Evolutionary conservation across 2,888 invertebrate species (phyloP), one percentile per base, ranked within the genome.

Genomic region (Agrilus biguttatus): DNA sequence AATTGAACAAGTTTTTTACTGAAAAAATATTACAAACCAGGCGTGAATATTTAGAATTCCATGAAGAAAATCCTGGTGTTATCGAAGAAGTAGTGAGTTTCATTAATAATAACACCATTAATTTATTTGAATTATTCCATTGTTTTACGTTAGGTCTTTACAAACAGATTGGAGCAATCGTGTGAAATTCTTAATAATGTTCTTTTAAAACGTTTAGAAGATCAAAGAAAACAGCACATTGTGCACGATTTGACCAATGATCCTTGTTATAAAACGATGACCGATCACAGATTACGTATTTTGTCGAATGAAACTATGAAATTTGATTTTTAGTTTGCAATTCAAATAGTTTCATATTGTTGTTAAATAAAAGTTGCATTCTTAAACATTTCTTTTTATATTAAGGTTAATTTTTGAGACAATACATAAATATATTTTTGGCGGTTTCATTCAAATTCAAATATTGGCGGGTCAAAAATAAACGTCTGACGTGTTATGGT

Each of bases 61-160:
- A 65, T 40, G 40, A 47, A 21, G 48, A 53, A 23, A 59, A 60
- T 42, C 62, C 63, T n/a, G 65, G 65, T 41, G 57, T 61, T 41
- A 63, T 61, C 50, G 55, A 53, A 10, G 53, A 58, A n/a, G 55
- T 58, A 48, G 60, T 63, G 49, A 47, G 40, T 42, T 14, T 14
- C 3, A 14, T 12, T n/a, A 17, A n/a, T 14, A 33, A 23, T 43
- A 7, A 8, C 34, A 35, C 2, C 5, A 23, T 12, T 12, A 13
- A 39, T 7, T 12, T 33, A 19, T 36, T 32, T 19, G 10, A 14
- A 19, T 40, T 14, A 14, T 32, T 33, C 19, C 14, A 21, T 10
- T 34, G 8, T 42, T 39, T 39, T 21, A 45, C 46, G 48, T 39
- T 39, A 57, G 56, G 47, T 57, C 37, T 58, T 54, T 42, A 56